Evolutionary conservation across 2,797 vertebrate genomes (phyloP).

Genomic region (Gastrophryne carolinensis): DNA sequence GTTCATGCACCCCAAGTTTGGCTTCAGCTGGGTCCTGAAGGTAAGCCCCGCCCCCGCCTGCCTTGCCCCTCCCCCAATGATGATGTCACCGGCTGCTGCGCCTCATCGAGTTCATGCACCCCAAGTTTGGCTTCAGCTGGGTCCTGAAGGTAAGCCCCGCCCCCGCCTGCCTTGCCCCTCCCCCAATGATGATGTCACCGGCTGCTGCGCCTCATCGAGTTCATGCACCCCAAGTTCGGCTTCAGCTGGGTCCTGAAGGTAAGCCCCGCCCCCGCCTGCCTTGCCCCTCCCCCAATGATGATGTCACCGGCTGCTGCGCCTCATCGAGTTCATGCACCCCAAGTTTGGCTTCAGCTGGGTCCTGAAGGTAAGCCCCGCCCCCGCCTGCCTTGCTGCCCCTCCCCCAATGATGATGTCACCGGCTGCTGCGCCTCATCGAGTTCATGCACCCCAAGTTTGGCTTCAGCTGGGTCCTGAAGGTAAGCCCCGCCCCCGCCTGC

Average conservation of each 20-base stretch:
- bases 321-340: slow-evolving; percentile 85
- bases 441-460: slow-evolving; percentile 89
- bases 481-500: slow-evolving; percentile 46
- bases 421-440: slow-evolving; percentile 78
- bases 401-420: too few species aligned
- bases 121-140: slow-evolving; percentile 89
- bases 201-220: slow-evolving; percentile 75
- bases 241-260: slow-evolving; percentile 93
- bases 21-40: slow-evolving; percentile 90
- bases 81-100: slow-evolving; percentile 82
- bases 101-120: slow-evolving; percentile 83
- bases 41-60: slow-evolving; percentile 57
- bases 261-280: not conserved
- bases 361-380: slow-evolving; percentile 72
- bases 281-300: not conserved
- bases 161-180: not conserved
- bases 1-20: slow-evolving; percentile 87
- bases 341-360: slow-evolving; percentile 91
- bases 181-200: too few species aligned
- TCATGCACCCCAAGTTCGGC: slow-evolving; percentile 88
- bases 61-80: not conserved
- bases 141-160: slow-evolving; percentile 77
- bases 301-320: slow-evolving; percentile 78
- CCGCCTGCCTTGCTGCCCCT: not conserved
- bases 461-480: slow-evolving; percentile 90